phyloP scores from a whole-genome alignment of 2,113 vertebrate species.

The Panurus biarmicus region DNA sequence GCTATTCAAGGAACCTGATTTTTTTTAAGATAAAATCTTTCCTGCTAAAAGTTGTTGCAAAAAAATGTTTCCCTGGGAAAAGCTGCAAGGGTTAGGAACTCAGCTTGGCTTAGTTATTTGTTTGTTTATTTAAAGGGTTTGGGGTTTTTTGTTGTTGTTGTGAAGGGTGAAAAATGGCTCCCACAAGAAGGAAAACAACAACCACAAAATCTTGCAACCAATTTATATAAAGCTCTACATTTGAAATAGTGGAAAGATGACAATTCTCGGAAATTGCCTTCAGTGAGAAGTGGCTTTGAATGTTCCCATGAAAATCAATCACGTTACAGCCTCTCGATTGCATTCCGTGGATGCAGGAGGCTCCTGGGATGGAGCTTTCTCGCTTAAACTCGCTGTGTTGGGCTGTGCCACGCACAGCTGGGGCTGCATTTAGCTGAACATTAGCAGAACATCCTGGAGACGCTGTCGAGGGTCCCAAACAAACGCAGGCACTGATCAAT shows the following conservation, averaged over 20 bases:
- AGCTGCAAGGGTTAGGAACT: background rate
- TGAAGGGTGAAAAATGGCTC: background rate
- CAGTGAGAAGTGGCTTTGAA: conserved; percentile 34
- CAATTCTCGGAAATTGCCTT: conserved; percentile 40
- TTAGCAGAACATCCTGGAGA: background rate
- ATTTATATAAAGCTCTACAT: conserved; percentile 1
- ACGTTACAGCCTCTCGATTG: background rate
- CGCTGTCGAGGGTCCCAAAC: background rate
- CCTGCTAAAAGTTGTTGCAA: background rate
- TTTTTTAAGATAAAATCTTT: background rate
- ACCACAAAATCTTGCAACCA: background rate
- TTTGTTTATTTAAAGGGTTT: conserved; percentile 16
- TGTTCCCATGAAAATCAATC: conserved; percentile 58
- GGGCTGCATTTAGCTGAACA: background rate
- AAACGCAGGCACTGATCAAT: background rate
- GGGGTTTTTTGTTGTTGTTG: background rate
- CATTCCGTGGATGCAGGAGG: background rate
- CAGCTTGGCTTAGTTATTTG: background rate
- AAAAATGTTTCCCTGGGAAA: background rate
- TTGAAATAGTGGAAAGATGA: background rate
- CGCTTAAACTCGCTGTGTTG: background rate
- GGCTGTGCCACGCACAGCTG: background rate
- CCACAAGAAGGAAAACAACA: conserved; percentile 8
- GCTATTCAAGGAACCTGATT: background rate
- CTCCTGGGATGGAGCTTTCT: background rate